Conservation (phyloP, 2,888 invertebrate genomes). For the Tetanocera ferruginea region DNA sequence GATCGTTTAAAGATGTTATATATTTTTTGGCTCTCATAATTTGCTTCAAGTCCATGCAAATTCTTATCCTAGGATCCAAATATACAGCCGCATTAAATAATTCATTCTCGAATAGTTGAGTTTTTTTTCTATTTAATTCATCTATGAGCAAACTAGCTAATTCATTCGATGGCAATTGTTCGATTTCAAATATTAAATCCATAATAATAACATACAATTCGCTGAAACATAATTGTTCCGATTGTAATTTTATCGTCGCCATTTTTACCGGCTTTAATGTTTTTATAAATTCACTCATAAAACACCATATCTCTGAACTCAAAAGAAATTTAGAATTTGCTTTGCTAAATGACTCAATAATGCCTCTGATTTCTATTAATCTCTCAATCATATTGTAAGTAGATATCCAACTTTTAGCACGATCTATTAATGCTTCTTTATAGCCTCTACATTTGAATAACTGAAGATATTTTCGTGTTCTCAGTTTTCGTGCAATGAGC, state of each 20-base stretch:
- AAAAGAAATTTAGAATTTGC: conserved; percentile 34
- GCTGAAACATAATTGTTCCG: conserved; percentile 43
- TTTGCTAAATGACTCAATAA: conserved; percentile 37
- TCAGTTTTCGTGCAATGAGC: conserved; percentile 35
- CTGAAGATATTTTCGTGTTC: conserved; percentile 24
- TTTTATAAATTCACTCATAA: conserved; percentile 40
- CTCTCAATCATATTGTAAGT: conserved; percentile 40
- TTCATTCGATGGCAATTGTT: conserved; percentile 35
- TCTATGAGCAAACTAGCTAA: conserved; percentile 30
- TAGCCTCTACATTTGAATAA: conserved; percentile 9
- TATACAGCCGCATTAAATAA: conserved; percentile 43
- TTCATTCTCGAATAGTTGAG: conserved; percentile 35
- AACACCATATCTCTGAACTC: conserved; percentile 39
- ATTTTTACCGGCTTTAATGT: conserved; percentile 39
- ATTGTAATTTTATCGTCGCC: conserved; percentile 44
- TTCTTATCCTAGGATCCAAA: conserved; percentile 43
- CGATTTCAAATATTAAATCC: conserved; percentile 40
- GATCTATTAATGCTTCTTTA: conserved; percentile 21
- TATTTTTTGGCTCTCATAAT: conserved; percentile 39
- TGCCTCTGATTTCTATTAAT: conserved; percentile 38
- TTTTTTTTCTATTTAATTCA: conserved; percentile 36
- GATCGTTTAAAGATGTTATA: conserved; percentile 42
- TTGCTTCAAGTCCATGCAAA: conserved; percentile 42
- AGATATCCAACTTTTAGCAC: conserved; percentile 24
- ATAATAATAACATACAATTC: conserved; percentile 45